These are phyloP conservation scores for Nanorana parkeri DNA, from an alignment of 2,113 vertebrate genomes.

Conservation along the genomic window DNA sequence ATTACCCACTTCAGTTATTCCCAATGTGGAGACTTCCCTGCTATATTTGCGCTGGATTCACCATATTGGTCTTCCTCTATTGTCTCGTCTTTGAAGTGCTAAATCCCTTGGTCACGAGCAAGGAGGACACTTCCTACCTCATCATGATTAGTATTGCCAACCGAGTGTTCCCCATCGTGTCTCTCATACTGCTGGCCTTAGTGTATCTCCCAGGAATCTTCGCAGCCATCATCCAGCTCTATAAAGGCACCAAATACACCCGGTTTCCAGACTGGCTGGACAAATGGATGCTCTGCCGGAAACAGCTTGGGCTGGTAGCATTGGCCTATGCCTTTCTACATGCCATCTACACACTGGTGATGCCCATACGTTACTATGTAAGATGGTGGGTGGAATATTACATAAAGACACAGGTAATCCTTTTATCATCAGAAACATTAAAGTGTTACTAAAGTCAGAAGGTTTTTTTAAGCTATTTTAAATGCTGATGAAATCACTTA, in stretches of 20 bases:
- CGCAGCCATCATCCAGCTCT: slow-evolving; percentile 89
- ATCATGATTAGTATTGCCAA: slow-evolving; percentile 88
- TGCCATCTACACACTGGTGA: slow-evolving; percentile 84
- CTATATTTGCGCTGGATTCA: slow-evolving; percentile 75
- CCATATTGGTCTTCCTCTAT: slow-evolving; percentile 81
- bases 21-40: slow-evolving; percentile 91
- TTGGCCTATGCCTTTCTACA: slow-evolving; percentile 89
- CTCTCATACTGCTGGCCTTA: slow-evolving; percentile 84
- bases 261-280: slow-evolving; percentile 92
- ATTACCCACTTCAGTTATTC: slow-evolving; percentile 91
- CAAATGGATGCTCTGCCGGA: slow-evolving; percentile 95
- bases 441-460: too few relatives aligned
- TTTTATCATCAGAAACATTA: too few relatives aligned
- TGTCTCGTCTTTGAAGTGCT: slow-evolving; percentile 78
- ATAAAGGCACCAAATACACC: slow-evolving; percentile 91
- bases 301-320: slow-evolving; percentile 90
- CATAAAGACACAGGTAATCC: slow-evolving; percentile 75
- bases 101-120: slow-evolving; percentile 69
- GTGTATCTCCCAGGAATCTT: slow-evolving; percentile 91
- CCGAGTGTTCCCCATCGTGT: slow-evolving; percentile 82
- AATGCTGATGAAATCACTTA: too few relatives aligned
- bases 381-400: slow-evolving; percentile 64
- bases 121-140: slow-evolving; percentile 79
- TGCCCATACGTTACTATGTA: slow-evolving; percentile 83
- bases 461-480: too few relatives aligned